Conservation (phyloP, 2,797 vertebrate species). For the Sebastes variabilis region DNA sequence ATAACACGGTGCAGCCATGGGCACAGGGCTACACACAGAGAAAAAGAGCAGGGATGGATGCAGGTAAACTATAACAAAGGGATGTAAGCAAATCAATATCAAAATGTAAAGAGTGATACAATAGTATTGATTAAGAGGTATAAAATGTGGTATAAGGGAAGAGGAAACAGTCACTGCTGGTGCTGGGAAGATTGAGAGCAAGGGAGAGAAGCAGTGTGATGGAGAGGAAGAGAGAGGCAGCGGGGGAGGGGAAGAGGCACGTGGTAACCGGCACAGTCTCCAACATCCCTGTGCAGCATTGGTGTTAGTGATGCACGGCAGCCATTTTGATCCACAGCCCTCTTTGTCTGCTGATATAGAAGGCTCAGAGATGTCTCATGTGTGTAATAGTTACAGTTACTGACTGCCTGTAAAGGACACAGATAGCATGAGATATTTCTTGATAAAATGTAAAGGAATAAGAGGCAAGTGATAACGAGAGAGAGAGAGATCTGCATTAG, state of each 20-base stretch:
- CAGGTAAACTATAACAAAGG: background rate
- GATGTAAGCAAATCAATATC: background rate
- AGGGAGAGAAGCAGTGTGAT: conserved; percentile 41
- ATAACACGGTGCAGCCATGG: conserved; percentile 25
- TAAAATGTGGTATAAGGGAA: background rate
- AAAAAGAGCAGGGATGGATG: background rate
- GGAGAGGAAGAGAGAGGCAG: conserved; percentile 60
- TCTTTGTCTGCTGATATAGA: conserved; percentile 54
- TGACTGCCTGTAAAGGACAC: background rate
- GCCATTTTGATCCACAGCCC: conserved; percentile 76
- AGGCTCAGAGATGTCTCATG: background rate
- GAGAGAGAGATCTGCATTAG: background rate
- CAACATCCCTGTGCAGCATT: conserved; percentile 64
- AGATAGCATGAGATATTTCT: background rate
- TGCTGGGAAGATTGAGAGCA: conserved; percentile 23
- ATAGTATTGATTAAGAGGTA: background rate
- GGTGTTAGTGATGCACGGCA: conserved; percentile 63
- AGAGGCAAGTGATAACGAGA: background rate
- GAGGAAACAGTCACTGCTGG: background rate
- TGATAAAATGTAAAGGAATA: background rate
- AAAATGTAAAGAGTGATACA: background rate
- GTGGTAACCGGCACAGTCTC: conserved; percentile 64
- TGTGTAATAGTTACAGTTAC: background rate
- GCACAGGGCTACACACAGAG: conserved; percentile 3
- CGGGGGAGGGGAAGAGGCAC: conserved; percentile 73